Evolutionary conservation across 2,888 invertebrate species (phyloP).

Genomic region (Hololepta plana): DNA sequence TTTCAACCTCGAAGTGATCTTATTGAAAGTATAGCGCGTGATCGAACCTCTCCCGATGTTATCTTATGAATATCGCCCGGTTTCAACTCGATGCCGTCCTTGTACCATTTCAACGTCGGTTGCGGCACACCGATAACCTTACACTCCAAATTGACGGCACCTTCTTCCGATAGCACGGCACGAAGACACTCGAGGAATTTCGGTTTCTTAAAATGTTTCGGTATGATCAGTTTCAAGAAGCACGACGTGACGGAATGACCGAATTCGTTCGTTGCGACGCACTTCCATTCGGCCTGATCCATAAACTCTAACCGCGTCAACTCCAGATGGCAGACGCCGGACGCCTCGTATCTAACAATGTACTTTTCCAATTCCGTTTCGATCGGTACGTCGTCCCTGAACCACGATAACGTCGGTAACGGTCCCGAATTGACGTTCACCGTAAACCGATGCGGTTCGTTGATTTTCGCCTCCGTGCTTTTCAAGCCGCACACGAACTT

Average conservation of each 20-base stretch:
- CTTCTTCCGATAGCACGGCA: conserved; percentile 72
- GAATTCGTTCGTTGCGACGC: conserved; percentile 74
- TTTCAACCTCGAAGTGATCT: background rate
- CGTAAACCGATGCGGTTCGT: conserved; percentile 62
- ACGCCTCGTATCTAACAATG: conserved; percentile 44
- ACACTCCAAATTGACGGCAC: conserved; percentile 81
- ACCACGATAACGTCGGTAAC: conserved; percentile 72
- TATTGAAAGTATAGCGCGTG: background rate
- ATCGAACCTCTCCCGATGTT: conserved; percentile 55
- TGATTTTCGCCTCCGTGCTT: conserved; percentile 67
- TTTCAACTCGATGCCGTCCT: conserved; percentile 75
- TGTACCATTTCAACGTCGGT: conserved; percentile 81
- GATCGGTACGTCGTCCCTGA: conserved; percentile 65
- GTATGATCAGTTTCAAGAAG: conserved; percentile 67
- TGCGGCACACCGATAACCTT: conserved; percentile 86
- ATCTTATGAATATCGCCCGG: conserved; percentile 84
- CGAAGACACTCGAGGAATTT: conserved; percentile 70
- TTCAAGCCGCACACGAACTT: conserved; percentile 66
- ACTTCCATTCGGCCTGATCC: conserved; percentile 87
- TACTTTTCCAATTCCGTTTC: conserved; percentile 49
- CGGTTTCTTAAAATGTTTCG: conserved; percentile 77
- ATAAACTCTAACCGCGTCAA: conserved; percentile 57
- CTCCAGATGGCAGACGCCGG: conserved; percentile 55
- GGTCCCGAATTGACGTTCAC: conserved; percentile 52
- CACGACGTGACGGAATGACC: conserved; percentile 80